phyloP scores from a whole-genome alignment of 2,113 vertebrate species.

The Elgaria multicarinata region DNA sequence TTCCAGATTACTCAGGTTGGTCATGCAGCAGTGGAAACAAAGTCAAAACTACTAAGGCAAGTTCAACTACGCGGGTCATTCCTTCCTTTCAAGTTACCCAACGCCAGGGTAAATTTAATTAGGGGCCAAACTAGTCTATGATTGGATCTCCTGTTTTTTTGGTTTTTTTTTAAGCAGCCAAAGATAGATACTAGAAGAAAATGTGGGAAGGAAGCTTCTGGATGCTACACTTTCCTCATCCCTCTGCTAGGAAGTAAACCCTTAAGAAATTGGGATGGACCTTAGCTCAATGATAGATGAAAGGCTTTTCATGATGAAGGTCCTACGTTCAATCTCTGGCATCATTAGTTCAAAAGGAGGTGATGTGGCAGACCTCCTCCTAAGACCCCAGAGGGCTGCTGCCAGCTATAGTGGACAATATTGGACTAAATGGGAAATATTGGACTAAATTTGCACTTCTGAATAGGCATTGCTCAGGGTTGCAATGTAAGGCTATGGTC shows the following conservation, averaged over 20 bases:
- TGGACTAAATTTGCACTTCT: not conserved
- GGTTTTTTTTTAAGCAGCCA: not conserved
- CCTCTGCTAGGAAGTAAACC: too few species aligned
- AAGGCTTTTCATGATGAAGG: not conserved
- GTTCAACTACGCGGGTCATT: constrained; percentile 40
- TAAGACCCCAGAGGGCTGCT: not conserved
- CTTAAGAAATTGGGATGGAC: too few species aligned
- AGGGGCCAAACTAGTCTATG: not conserved
- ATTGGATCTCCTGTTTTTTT: not conserved
- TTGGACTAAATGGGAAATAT: not conserved
- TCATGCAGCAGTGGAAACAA: constrained; percentile 99
- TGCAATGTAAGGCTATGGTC: not conserved
- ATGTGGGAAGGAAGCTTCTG: not conserved
- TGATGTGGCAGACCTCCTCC: too few species aligned
- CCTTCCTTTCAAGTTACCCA: not conserved
- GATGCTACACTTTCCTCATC: too few species aligned
- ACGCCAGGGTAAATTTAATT: not conserved
- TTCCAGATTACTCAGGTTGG: constrained; percentile 97
- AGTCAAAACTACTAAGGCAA: constrained; percentile 99
- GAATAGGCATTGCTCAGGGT: not conserved
- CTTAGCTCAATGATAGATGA: not conserved
- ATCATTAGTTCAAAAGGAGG: not conserved
- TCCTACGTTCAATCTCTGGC: not conserved
- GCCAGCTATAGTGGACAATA: not conserved
- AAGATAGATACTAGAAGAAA: not conserved